Evolutionary conservation across 2,113 vertebrate genomes (phyloP).

Genomic region (Nibea albiflora): DNA sequence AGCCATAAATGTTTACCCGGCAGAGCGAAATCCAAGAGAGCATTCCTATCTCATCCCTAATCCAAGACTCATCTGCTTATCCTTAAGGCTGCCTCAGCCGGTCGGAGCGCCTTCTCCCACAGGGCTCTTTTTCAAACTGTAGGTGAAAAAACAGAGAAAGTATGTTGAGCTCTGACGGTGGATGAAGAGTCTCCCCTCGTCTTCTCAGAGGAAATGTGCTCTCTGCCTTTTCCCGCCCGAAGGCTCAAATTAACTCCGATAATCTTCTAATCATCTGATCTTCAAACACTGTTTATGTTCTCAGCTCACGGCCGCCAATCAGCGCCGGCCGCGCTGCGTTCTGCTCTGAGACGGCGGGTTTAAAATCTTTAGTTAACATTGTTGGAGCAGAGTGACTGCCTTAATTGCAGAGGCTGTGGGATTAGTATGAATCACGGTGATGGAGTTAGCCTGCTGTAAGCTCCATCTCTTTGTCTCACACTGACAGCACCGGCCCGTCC

Average conservation of each 20-base stretch:
- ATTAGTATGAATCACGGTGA: conserved; percentile 65
- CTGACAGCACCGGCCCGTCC: conserved; percentile 75
- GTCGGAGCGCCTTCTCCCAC: conserved; percentile 45
- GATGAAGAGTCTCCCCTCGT: conserved; percentile 28
- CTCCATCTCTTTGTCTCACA: conserved; percentile 55
- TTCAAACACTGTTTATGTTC: conserved; percentile 73
- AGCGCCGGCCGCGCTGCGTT: conserved; percentile 37
- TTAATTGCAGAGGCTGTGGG: conserved; percentile 65
- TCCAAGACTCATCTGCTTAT: conserved; percentile 66
- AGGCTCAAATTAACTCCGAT: conserved; percentile 58
- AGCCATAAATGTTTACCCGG: conserved; percentile 35
- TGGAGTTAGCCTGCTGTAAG: conserved; percentile 33
- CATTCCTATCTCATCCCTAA: conserved; percentile 57
- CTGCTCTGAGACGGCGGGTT: conserved; percentile 45
- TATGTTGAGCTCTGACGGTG: conserved; percentile 17
- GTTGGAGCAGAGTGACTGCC: conserved; percentile 53
- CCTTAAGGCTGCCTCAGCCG: conserved; percentile 58
- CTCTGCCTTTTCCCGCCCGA: conserved; percentile 35
- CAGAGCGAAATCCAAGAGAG: conserved; percentile 51
- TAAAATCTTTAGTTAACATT: conserved; percentile 54
- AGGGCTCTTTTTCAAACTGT: conserved; percentile 30
- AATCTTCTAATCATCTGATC: conserved; percentile 68
- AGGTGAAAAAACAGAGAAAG: conserved; percentile 17
- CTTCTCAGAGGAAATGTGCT: conserved; percentile 41
- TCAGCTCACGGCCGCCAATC: conserved; percentile 63